Evolutionary conservation across 1,140 invertebrate genomes (phyloP).

Genomic region (Leptopilina boulardi): DNA sequence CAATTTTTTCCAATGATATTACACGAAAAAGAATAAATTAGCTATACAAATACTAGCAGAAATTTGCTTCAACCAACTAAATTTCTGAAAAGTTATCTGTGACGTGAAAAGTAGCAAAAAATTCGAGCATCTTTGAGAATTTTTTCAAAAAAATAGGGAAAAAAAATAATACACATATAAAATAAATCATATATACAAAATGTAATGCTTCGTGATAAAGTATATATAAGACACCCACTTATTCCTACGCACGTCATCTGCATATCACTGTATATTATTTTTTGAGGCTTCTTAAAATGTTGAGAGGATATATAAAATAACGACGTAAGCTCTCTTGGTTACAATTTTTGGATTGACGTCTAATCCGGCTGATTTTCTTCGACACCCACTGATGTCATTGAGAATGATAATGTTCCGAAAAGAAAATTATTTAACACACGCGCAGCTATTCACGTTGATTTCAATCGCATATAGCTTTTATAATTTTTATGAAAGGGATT

Average conservation of each 20-base stretch:
- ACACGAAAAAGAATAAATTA: too few species aligned
- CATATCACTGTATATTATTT: conserved; percentile 2
- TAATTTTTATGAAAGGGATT: too few species aligned
- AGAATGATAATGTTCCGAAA: background rate
- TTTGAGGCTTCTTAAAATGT: background rate
- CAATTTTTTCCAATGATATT: too few species aligned
- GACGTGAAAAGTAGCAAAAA: too few species aligned
- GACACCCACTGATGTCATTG: background rate
- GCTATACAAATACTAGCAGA: too few species aligned
- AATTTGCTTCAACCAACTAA: too few species aligned
- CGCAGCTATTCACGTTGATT: background rate
- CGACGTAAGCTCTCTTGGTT: background rate
- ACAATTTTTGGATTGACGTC: conserved; percentile 6
- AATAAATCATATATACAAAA: background rate
- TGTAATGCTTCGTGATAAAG: background rate
- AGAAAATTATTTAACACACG: background rate
- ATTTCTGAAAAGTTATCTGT: too few species aligned
- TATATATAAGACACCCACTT: background rate
- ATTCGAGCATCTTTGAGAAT: background rate
- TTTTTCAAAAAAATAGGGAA: background rate
- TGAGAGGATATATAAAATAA: conserved; percentile 7
- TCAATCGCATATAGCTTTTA: too few species aligned
- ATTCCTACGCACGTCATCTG: conserved; percentile 17
- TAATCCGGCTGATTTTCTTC: background rate
- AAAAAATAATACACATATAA: background rate